Percentiles rank a stretch among this genome's conserved stretches.
These are phyloP conservation scores for Sinocyclocheilus rhinocerous DNA, from an alignment of 2,113 vertebrate genomes.

Conservation along the genomic window DNA sequence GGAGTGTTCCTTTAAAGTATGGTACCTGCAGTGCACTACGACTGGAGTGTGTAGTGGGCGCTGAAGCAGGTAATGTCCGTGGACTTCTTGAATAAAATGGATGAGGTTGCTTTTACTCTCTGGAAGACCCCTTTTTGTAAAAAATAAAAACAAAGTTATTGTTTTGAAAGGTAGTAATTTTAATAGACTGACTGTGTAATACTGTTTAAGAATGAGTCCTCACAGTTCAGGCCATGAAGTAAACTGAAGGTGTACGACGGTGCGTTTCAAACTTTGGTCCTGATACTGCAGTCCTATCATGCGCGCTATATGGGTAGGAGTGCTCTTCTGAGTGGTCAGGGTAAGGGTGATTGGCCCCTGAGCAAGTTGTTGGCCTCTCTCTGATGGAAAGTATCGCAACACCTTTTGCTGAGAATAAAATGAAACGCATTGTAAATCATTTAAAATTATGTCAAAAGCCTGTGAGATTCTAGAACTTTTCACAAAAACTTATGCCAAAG, in stretches of 20 bases:
- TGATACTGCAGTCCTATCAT: constrained; percentile 92
- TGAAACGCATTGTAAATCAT: background rate
- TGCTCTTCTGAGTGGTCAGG: constrained; percentile 83
- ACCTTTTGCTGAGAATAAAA: constrained; percentile 84
- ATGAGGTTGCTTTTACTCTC: constrained; percentile 88
- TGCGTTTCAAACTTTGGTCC: constrained; percentile 89
- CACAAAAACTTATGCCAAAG: background rate
- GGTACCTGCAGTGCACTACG: constrained; percentile 89
- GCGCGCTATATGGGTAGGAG: constrained; percentile 85
- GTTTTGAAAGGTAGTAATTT: background rate
- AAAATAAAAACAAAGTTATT: background rate
- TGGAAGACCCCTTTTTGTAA: constrained; percentile 81
- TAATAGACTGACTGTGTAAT: background rate
- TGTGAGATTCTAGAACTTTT: background rate
- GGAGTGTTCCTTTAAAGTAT: constrained; percentile 52
- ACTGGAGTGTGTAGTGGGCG: constrained; percentile 87
- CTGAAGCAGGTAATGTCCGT: constrained; percentile 92
- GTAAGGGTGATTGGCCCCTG: constrained; percentile 87
- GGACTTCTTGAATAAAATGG: constrained; percentile 90
- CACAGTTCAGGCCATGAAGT: constrained; percentile 95
- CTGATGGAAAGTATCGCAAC: constrained; percentile 87
- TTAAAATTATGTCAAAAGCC: background rate
- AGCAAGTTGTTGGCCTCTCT: constrained; percentile 85
- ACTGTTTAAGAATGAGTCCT: background rate
- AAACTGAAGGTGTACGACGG: constrained; percentile 87